Base-by-base conservation (phyloP, 2,797 vertebrate species). In the Mionectes olivaceus region DNA sequence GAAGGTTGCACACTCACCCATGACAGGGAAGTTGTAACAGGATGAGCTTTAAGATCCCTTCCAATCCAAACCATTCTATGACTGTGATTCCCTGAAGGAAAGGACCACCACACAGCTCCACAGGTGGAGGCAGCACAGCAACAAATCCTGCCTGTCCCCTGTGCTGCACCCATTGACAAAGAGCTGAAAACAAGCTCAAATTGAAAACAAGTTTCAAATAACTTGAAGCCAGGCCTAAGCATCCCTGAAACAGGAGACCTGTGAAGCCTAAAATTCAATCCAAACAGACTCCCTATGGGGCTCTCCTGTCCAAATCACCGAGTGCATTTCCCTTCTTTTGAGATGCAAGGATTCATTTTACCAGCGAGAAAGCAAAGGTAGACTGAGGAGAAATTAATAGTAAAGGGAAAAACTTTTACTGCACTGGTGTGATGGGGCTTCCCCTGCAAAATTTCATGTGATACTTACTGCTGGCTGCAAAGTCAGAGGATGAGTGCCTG, bases 41-140 rank as follows among this genome's bases (percentile, higher is more conserved):
- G 21, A 27, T 19, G 37, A 13, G 13, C 27, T 63, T 22, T 52
- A 50, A 57, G 19, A 37, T 32, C 21, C 37, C n/a, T 39, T 50
- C 43, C 28, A 68, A 24, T 7, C 32, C 41, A 49, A 43, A n/a
- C 30, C 13, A 52, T 33, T 33, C 65, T 10, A 3, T 25, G 37
- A 33, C 28, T 30, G 18, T 27, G 57, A 46, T 32, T 71, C 12
- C 12, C 33, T 32, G 28, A 24, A 59, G 14, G 41, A 23, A 47
- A 16, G 7, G 56, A 30, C 11, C 19, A 24, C 5, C 7, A 3
- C 19, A 23, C 5, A 1, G 0, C 18, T 57, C 16, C 2, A 4
- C 19, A 37, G 49, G 4, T 10, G 63, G 57, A 80, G 28, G 7
- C 17, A 60, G 24, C 16, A 37, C 5, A 1, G 35, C 27, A 84